A percentile compares a stretch with the other conserved stretches of the same genome.
phyloP scores from a whole-genome alignment of 2,113 vertebrate species.

The Cryptomyrus ogoouensis region DNA sequence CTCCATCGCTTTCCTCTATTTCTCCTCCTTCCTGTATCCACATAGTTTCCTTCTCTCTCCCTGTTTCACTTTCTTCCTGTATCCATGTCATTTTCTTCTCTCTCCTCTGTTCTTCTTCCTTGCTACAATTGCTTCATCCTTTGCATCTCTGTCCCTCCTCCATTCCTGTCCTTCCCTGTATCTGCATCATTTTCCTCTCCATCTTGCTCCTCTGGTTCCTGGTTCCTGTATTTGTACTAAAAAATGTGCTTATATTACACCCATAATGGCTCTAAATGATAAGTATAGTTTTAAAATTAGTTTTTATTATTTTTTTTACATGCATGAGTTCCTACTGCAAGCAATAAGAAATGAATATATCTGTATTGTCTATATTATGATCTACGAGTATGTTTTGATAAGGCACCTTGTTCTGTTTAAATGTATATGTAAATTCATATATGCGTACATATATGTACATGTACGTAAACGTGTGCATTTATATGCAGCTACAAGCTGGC shows the following conservation, averaged over 20 bases:
- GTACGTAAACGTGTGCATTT: conserved; percentile 49
- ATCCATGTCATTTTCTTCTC: conserved; percentile 11
- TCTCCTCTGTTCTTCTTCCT: background rate
- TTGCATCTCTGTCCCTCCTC: conserved; percentile 1
- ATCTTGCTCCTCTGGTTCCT: background rate
- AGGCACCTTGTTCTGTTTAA: conserved; percentile 50
- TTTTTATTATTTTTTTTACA: conserved; percentile 41
- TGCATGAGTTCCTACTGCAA: conserved; percentile 62
- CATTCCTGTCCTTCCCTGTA: background rate
- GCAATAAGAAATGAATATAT: conserved; percentile 57
- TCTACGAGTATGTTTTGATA: conserved; percentile 44
- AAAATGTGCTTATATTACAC: conserved; percentile 22
- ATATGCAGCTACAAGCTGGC: conserved; percentile 56
- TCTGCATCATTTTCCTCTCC: background rate
- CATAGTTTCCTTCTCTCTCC: conserved; percentile 15
- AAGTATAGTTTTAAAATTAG: conserved; percentile 63
- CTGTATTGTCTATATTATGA: conserved; percentile 33
- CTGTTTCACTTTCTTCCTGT: background rate
- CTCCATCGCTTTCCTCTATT: conserved; percentile 15
- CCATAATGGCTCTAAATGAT: conserved; percentile 35
- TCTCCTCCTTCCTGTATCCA: background rate
- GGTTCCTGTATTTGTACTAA: conserved; percentile 23
- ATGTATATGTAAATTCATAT: conserved; percentile 49
- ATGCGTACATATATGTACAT: conserved; percentile 49
- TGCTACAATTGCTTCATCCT: background rate